A percentile compares a stretch with the other conserved stretches of the same genome.
phyloP scores from a whole-genome alignment of 2,113 vertebrate genomes.

The Lophotis ruficrista region DNA sequence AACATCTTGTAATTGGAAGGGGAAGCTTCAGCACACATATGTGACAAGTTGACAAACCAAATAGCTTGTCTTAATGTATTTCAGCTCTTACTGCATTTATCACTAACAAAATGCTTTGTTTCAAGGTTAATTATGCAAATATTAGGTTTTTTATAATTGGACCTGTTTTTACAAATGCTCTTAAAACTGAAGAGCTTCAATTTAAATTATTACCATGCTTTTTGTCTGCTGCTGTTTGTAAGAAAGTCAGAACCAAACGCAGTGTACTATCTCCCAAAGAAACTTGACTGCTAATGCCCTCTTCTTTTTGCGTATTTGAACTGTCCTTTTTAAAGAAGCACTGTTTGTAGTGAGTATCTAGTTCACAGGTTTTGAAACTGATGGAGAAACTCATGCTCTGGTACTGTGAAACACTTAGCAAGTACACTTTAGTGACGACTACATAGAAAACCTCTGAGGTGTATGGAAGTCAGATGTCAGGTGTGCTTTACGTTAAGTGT shows the following conservation, averaged over 20 bases:
- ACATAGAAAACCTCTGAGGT: slow-evolving; percentile 89
- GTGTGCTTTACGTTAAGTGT: slow-evolving; percentile 72
- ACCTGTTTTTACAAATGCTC: slow-evolving; percentile 42
- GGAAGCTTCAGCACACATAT: slow-evolving; percentile 28
- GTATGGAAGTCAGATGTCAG: slow-evolving; percentile 88
- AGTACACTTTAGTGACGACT: slow-evolving; percentile 87
- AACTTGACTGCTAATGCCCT: slow-evolving; percentile 4
- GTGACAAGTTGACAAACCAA: slow-evolving; percentile 57
- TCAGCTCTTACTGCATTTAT: slow-evolving; percentile 36
- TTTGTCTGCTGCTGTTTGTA: slow-evolving; percentile 38
- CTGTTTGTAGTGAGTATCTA: slow-evolving; percentile 39
- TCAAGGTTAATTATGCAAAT: slow-evolving; percentile 64
- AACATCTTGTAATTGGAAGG: slow-evolving; percentile 48
- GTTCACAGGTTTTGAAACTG: slow-evolving; percentile 37
- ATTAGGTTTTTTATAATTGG: slow-evolving; percentile 55
- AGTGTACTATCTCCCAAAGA: slow-evolving; percentile 31
- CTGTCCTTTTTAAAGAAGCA: slow-evolving; percentile 55
- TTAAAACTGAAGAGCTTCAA: slow-evolving; percentile 43
- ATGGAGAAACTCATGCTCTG: slow-evolving; percentile 51
- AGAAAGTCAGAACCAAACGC: slow-evolving; percentile 51
- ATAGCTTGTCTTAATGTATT: slow-evolving; percentile 38
- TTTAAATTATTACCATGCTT: slow-evolving; percentile 44
- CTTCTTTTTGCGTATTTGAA: slow-evolving; percentile 56
- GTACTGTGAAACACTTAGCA: slow-evolving; percentile 52
- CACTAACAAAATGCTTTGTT: slow-evolving; percentile 53